These are phyloP conservation scores for Drosophila fuyamai DNA, from an alignment of 1,140 invertebrate species.

Conservation along the genomic window DNA sequence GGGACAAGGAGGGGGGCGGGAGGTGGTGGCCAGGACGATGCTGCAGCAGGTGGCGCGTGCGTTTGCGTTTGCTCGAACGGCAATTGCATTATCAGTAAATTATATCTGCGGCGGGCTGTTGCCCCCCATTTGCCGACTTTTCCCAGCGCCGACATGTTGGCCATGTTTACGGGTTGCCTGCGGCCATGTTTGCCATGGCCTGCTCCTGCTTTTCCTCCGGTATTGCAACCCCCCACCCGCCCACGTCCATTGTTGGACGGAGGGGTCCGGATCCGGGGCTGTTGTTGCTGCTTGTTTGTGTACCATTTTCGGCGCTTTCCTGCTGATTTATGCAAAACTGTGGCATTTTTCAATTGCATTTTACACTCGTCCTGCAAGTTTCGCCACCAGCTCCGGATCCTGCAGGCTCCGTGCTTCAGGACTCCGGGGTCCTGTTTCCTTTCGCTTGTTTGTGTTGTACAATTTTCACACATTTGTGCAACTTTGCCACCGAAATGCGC, in stretches of 20 bases:
- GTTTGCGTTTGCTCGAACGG: conserved; percentile 48
- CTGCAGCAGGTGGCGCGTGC: conserved; percentile 51
- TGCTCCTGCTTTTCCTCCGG: conserved; percentile 26
- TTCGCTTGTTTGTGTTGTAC: conserved; percentile 61
- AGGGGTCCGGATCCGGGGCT: conserved; percentile 16
- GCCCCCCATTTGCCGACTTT: conserved; percentile 23
- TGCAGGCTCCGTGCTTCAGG: conserved; percentile 18
- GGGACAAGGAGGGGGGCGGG: neutral
- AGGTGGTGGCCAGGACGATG: conserved; percentile 17
- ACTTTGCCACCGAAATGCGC: conserved; percentile 77
- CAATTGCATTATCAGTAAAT: conserved; percentile 77
- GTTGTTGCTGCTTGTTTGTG: conserved; percentile 61
- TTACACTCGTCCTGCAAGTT: conserved; percentile 61
- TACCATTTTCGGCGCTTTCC: conserved; percentile 74
- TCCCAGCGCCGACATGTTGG: conserved; percentile 45
- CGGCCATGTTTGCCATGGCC: conserved; percentile 47
- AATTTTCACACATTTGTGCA: conserved; percentile 78
- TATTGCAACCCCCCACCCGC: neutral
- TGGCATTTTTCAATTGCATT: conserved; percentile 81
- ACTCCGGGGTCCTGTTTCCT: conserved; percentile 43
- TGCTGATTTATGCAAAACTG: conserved; percentile 81
- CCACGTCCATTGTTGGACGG: conserved; percentile 15
- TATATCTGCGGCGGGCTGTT: conserved; percentile 65
- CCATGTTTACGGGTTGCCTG: conserved; percentile 72
- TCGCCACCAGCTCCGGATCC: conserved; percentile 36